Base-by-base conservation (phyloP, 1,140 invertebrate genomes). In the Diabrotica undecimpunctata region DNA sequence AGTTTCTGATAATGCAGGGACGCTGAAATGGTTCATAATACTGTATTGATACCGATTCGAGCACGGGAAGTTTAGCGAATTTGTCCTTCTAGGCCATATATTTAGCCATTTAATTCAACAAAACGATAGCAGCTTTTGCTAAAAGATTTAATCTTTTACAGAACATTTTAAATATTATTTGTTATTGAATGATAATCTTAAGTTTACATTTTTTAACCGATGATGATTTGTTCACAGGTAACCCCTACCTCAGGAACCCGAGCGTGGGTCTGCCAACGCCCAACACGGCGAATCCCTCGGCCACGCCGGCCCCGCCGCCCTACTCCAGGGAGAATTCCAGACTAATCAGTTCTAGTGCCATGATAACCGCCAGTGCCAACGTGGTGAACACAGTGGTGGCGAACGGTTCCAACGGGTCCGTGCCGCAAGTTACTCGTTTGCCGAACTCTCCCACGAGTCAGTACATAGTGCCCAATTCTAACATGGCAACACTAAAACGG, bases 241-340 rank as follows among this genome's bases (percentile, higher is more conserved):
- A 94, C 81, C 92, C 92, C 0, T 94, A 94, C 78, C 81, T 95
- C 65, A 83, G 92, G 75, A 86, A 82, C 54, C 80, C 83, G 63
- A 81, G 73, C 60, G 80, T 81, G 62, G 75, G 77, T 61, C 71
- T 78, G 66, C 78, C 78, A 61, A 79, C 79, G 63, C 77, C 75
- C 7, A 87, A 88, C 72, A 87, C 89, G 25, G 88, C 90, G 5
- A 90, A 90, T 79, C 89, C 89, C 5, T 87, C 87, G 46, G 87
- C 89, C 2, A 91, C 90, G 39, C 90, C 90, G 13, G 90, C 90
- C 55, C 90, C 89, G 50, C 90, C 90, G 0, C 89, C 87, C 10
- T 91, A 91, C 61, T 74, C 76, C 14, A 65, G 77, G 54, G 78
- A 79, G 52, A 74, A 66, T 59, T 74, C 76, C 13, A 59, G 77